These are phyloP conservation scores for Rhaphigaster nebulosa DNA, from an alignment of 2,888 invertebrate genomes.

Conservation along the genomic window DNA sequence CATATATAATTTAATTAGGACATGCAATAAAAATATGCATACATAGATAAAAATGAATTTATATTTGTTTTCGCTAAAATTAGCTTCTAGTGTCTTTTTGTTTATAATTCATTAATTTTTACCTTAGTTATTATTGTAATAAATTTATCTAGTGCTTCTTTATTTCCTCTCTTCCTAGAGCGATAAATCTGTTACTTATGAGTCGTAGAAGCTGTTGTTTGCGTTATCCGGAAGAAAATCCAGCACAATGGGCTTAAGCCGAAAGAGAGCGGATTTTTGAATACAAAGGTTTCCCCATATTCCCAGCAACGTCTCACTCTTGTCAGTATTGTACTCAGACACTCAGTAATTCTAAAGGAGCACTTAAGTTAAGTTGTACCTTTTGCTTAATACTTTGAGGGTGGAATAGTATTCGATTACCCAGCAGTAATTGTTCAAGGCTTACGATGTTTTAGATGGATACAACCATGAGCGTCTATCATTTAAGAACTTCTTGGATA, in stretches of 20 bases:
- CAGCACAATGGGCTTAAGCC: not conserved
- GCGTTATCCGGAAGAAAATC: not conserved
- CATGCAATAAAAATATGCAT: no score
- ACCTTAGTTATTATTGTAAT: no score
- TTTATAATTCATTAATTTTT: no score
- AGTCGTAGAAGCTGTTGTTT: not conserved
- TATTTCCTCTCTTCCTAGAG: not conserved
- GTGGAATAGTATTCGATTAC: not conserved
- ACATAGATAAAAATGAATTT: no score
- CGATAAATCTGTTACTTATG: not conserved
- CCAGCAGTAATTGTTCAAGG: not conserved
- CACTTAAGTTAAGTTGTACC: not conserved
- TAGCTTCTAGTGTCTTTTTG: no score
- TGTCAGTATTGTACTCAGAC: not conserved
- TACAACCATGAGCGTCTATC: no score
- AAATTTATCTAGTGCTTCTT: no score
- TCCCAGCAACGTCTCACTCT: not conserved
- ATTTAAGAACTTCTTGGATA: no score
- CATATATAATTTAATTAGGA: no score
- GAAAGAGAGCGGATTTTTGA: not conserved
- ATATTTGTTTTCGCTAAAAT: no score
- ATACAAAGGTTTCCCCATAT: not conserved
- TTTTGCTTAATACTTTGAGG: not conserved
- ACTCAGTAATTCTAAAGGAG: not conserved
- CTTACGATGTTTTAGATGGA: not conserved